phyloP scores from a whole-genome alignment of 2,888 invertebrate genomes.

The Eupithecia subumbrata region DNA sequence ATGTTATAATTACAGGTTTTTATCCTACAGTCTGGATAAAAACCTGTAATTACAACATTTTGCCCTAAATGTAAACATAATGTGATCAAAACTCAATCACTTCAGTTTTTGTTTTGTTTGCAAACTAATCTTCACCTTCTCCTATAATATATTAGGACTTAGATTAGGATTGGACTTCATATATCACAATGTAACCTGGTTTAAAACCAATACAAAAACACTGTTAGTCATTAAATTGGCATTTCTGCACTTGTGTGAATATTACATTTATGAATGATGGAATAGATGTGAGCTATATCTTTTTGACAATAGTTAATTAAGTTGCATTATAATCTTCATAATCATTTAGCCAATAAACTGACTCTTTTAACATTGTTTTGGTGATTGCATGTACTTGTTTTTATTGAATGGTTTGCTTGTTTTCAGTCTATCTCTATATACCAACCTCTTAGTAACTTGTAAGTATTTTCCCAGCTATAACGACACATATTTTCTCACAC shows the following conservation, averaged over 20 bases:
- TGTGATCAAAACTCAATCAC: background rate
- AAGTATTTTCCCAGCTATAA: constrained; percentile 32
- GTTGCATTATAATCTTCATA: background rate
- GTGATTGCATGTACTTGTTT: background rate
- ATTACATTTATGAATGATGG: background rate
- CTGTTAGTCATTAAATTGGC: background rate
- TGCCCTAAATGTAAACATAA: too few relatives aligned
- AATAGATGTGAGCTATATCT: background rate
- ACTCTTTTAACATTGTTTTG: background rate
- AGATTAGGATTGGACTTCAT: too few relatives aligned
- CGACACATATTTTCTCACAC: constrained; percentile 38
- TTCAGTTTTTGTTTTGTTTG: background rate
- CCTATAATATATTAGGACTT: background rate
- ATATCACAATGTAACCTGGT: background rate
- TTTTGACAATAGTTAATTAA: background rate
- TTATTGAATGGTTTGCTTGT: background rate
- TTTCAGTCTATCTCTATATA: background rate
- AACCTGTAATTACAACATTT: too few relatives aligned
- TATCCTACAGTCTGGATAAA: too few relatives aligned
- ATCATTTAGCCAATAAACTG: background rate
- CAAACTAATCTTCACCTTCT: background rate
- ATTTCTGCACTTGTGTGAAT: background rate
- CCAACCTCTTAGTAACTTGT: constrained; percentile 39
- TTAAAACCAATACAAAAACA: background rate
- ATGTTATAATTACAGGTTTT: too few relatives aligned